Evolutionary conservation across 1,140 invertebrate species (phyloP), one percentile per base, ranked within the genome.

Genomic region (Drosophila lacertosa): DNA sequence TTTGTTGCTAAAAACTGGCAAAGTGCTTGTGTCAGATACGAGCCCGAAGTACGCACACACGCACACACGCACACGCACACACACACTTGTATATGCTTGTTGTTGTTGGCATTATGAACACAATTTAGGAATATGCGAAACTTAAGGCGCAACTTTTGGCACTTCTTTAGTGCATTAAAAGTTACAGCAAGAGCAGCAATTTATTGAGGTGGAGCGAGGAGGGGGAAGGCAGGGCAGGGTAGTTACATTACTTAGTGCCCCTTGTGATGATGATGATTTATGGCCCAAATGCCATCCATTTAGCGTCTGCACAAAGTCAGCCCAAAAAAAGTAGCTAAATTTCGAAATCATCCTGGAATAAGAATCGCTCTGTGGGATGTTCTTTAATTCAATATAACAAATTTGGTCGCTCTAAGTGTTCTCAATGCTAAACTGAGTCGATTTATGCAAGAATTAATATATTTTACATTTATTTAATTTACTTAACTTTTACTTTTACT

Each of bases 81-180:
- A 10, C 11, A 1, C 10, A 26, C 2, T 18, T 13, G 10, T 22
- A n/a, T n/a, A n/a, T n/a, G n/a, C n/a, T n/a, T 9, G 5, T 39
- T 16, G 18, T 18, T 37, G n/a, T 22, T 24, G 48, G 32, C 16
- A 1, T 7, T 37, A 53, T 24, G 35, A 54, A 39, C 51, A 7
- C 20, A 54, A 54, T 54, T 54, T 26, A 54, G 7, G 48, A 42
- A 53, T 63, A 40, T 48, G 54, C 18, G 29, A 32, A 68, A 29
- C 40, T 69, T 54, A 42, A 29, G 58, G 58, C 47, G 58, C 45
- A 69, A 69, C 60, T 67, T 67, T 70, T 70, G 59, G 67, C 67
- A 70, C 67, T 67, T 70, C 42, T 57, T 64, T 70, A 65, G 60
- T 65, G 62, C 67, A 70, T 70, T 70, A 58, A 65, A 70, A 58